Conservation (phyloP, 2,113 vertebrate genomes). For the Natator depressus region DNA sequence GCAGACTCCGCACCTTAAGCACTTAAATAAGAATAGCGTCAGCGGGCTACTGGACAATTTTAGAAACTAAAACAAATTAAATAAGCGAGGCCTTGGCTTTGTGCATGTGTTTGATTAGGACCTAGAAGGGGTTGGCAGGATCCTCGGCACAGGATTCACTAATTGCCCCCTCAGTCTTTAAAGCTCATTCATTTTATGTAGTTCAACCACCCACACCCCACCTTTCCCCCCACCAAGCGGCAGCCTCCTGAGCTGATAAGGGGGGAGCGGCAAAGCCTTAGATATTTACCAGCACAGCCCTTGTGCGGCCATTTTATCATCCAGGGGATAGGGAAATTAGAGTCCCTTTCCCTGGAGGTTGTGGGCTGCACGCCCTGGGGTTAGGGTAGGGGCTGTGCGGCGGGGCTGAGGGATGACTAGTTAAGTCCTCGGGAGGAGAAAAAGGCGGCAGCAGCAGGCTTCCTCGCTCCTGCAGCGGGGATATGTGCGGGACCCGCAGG, state of each 20-base stretch:
- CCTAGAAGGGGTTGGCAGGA: neutral
- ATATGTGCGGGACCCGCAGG: neutral
- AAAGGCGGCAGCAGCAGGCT: neutral
- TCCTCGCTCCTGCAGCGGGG: neutral
- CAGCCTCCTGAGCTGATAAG: neutral
- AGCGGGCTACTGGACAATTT: rapidly evolving
- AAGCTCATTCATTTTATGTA: conserved; percentile 34
- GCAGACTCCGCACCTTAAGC: neutral
- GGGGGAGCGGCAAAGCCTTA: neutral
- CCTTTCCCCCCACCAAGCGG: neutral
- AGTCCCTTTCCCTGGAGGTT: neutral
- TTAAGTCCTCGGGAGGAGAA: neutral
- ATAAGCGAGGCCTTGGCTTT: neutral
- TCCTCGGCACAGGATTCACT: neutral
- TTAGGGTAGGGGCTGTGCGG: neutral
- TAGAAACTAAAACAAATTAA: rapidly evolving
- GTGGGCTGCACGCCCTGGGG: neutral
- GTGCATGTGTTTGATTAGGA: neutral
- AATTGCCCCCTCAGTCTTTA: rapidly evolving
- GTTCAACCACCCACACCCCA: neutral
- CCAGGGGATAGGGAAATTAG: neutral
- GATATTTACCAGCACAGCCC: neutral
- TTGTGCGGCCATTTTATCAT: conserved; percentile 69
- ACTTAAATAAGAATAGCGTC: rapidly evolving
- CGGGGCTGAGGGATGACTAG: neutral